A percentile compares a stretch with the other conserved stretches of the same genome.
phyloP scores from a whole-genome alignment of 2,797 vertebrate genomes.

The Sandelia bainsii region DNA sequence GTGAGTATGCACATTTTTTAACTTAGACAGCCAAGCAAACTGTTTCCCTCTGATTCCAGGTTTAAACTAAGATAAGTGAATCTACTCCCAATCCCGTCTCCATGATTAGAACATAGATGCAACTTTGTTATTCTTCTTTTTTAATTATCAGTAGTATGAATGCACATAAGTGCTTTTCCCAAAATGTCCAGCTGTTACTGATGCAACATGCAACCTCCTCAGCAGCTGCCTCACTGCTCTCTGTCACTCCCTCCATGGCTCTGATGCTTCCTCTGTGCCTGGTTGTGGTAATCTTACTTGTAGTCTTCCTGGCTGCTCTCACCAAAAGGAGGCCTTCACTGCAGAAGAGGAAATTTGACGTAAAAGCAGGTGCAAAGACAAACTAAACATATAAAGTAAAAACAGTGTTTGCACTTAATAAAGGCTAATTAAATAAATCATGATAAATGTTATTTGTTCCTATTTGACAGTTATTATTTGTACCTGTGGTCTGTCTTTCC shows the following conservation, averaged over 20 bases:
- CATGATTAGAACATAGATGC: too few species aligned
- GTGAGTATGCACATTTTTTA: too few species aligned
- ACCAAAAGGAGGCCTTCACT: constrained; percentile 48
- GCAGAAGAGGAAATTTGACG: constrained; percentile 30
- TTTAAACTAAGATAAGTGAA: background rate
- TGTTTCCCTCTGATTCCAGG: background rate
- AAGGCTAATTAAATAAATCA: background rate
- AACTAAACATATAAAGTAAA: background rate
- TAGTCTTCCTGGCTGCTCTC: constrained; percentile 51
- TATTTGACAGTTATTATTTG: background rate
- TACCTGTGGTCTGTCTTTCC: background rate
- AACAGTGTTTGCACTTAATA: background rate
- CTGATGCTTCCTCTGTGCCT: constrained; percentile 70
- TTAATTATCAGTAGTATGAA: background rate
- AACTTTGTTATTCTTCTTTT: background rate
- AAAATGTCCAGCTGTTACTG: background rate
- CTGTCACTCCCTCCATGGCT: constrained; percentile 31
- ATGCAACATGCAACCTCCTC: constrained; percentile 1
- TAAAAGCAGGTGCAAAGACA: constrained; percentile 64
- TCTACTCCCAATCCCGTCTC: background rate
- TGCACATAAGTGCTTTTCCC: background rate
- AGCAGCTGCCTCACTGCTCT: constrained; percentile 27
- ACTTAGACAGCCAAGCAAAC: too few species aligned
- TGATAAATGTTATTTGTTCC: background rate
- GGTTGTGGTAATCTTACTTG: constrained; percentile 29